Conservation (phyloP, 2,888 invertebrate species). For the Bruchidius siliquastri region DNA sequence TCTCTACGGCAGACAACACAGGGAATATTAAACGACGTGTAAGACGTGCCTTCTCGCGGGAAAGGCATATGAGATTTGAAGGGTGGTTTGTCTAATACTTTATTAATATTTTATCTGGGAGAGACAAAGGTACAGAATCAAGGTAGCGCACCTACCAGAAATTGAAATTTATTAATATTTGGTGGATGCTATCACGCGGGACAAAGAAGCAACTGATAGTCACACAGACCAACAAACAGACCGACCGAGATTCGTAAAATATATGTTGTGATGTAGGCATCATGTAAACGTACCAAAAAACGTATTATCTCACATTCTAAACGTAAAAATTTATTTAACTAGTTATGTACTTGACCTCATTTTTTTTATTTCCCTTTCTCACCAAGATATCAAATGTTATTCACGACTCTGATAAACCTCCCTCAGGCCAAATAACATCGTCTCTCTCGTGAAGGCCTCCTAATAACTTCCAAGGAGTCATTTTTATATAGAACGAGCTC, state of each 20-base stretch:
- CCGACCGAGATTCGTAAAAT: no score
- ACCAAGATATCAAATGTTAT: no score
- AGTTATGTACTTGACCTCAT: no score
- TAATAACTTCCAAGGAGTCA: not conserved
- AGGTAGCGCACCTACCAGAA: not conserved
- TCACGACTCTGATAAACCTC: not conserved
- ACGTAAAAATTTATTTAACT: no score
- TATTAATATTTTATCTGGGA: not conserved
- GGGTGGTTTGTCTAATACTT: not conserved
- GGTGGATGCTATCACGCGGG: not conserved
- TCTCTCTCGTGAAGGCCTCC: not conserved
- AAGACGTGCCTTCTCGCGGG: not conserved
- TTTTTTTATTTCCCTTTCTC: no score
- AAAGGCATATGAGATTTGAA: not conserved
- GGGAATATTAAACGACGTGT: not conserved
- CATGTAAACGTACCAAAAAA: no score
- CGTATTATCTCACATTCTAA: no score
- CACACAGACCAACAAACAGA: no score
- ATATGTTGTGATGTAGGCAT: no score
- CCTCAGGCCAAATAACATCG: not conserved
- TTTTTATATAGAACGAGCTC: not conserved
- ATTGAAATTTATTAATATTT: not conserved
- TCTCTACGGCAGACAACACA: not conserved
- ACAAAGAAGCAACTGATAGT: no score
- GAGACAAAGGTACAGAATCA: not conserved